Evolutionary conservation across 2,113 vertebrate species (phyloP), one percentile per base, ranked within the genome.

Genomic region (Columba janthina): DNA sequence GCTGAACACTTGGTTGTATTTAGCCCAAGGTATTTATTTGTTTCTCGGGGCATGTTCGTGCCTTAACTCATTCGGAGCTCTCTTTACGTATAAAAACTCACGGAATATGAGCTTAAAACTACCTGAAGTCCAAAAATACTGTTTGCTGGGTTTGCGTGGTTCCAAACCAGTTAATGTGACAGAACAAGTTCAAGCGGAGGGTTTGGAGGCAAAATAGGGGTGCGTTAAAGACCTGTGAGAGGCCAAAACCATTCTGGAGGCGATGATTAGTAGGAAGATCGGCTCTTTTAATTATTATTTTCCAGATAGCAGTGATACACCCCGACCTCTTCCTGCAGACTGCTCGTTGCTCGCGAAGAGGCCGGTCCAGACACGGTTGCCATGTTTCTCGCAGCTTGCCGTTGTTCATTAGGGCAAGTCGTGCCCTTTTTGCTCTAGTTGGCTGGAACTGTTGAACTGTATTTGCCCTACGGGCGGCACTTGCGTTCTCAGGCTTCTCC

Each of bases 11-110:
- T 93, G 1, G 18, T 81, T 95, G 44, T 93, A 90, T 88, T 92
- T 96, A 95, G 80, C 90, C 93, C 92, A 75, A 94, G 93, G 85
- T 96, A 60, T 96, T 95, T 95, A 34, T 90, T 75, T 88, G 70
- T 66, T 80, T 85, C 88, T 46, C 56, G 76, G 85, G 93, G 88
- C 90, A 90, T 95, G 31, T 94, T 77, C 81, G 93, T 96, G 94
- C 94, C 96, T 96, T 96, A 96, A 86, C 34, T 97, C 95, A 65
- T 91, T 80, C 67, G 83, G 38, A 94, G 60, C 84, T 96, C 93
- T 95, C 58, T 91, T 94, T 94, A 89, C 60, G 81, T 96, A 38
- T 12, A 48, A 70, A 76, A 65, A 88, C 7, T 8, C 36, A 21
- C 9, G 2, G 62, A 74, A 75, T 46, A 54, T 4, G 72, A 86